Percentiles rank a stretch among this genome's conserved stretches.
Evolutionary conservation across 2,797 vertebrate species (phyloP).

Genomic region (Loris lydekkerianus): DNA sequence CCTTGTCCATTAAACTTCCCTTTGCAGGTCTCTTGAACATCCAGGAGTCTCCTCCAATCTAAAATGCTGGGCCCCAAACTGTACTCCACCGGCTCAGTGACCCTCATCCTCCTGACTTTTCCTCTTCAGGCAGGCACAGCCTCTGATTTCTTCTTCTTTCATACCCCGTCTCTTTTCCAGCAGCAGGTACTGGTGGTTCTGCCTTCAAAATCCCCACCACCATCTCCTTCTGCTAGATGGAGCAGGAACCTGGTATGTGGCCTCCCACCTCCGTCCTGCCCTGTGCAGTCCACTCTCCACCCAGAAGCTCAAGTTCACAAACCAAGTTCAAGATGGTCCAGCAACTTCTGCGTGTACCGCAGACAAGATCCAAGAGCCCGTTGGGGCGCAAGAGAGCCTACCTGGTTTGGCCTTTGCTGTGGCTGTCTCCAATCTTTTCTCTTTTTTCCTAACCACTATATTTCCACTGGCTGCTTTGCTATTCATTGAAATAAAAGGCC

Average conservation of each 20-base stretch:
- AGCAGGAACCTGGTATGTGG: neutral
- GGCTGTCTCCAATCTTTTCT: no score
- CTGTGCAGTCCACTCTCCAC: neutral
- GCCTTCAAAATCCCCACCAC: neutral
- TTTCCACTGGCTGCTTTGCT: neutral
- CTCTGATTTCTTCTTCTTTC: neutral
- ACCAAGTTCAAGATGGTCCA: neutral
- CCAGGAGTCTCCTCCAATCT: neutral
- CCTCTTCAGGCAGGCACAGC: neutral
- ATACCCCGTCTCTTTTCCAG: neutral
- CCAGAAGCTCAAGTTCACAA: no score
- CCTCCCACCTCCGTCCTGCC: no score
- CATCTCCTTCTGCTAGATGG: no score
- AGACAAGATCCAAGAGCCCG: neutral
- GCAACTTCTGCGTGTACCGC: no score
- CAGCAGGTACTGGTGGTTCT: neutral
- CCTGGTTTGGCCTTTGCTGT: neutral
- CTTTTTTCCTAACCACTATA: rapidly evolving
- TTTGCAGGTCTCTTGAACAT: no score
- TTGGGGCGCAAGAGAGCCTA: rapidly evolving
- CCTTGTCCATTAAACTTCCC: neutral
- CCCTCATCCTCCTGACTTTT: neutral
- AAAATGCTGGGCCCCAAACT: neutral
- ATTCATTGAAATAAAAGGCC: neutral
- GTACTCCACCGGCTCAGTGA: no score